These are phyloP conservation scores for Drosophila ercepeae DNA, from an alignment of 1,140 invertebrate genomes.

Conservation along the genomic window DNA sequence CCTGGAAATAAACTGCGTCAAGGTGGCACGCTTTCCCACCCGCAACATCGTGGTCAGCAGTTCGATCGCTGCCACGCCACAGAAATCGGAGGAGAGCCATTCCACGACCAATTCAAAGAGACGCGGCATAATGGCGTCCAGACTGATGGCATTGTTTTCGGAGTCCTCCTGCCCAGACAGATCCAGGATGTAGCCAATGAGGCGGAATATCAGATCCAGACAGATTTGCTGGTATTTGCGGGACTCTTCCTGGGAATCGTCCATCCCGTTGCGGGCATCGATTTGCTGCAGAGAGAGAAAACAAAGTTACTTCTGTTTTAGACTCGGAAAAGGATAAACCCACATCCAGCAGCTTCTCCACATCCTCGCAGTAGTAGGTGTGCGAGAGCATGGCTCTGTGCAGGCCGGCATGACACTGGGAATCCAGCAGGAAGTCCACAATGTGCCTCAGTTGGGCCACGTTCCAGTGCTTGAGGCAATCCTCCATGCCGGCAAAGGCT, in stretches of 20 bases:
- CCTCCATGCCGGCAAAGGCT: constrained; percentile 83
- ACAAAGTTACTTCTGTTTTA: neutral
- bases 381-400: constrained; percentile 72
- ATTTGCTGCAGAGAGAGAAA: constrained; percentile 45
- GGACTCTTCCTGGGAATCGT: constrained; percentile 83
- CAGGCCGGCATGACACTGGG: constrained; percentile 57
- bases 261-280: constrained; percentile 49
- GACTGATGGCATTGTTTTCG: constrained; percentile 56
- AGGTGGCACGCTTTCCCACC: constrained; percentile 44
- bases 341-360: constrained; percentile 71
- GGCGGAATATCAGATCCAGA: constrained; percentile 59
- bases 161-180: constrained; percentile 31
- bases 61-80: constrained; percentile 65
- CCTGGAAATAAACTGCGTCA: constrained; percentile 57
- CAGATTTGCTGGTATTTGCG: constrained; percentile 74
- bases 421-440: constrained; percentile 85
- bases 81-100: constrained; percentile 68
- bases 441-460: constrained; percentile 85
- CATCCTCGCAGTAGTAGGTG: constrained; percentile 65
- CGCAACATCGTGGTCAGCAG: constrained; percentile 55
- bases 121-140: constrained; percentile 67
- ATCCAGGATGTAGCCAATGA: constrained; percentile 62
- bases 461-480: constrained; percentile 84
- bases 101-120: constrained; percentile 63
- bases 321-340: constrained; percentile 3